A percentile compares a stretch with the other conserved stretches of the same genome.
Conservation (phyloP, 2,797 vertebrate genomes). For the Ctenopoma kingsleyae region DNA sequence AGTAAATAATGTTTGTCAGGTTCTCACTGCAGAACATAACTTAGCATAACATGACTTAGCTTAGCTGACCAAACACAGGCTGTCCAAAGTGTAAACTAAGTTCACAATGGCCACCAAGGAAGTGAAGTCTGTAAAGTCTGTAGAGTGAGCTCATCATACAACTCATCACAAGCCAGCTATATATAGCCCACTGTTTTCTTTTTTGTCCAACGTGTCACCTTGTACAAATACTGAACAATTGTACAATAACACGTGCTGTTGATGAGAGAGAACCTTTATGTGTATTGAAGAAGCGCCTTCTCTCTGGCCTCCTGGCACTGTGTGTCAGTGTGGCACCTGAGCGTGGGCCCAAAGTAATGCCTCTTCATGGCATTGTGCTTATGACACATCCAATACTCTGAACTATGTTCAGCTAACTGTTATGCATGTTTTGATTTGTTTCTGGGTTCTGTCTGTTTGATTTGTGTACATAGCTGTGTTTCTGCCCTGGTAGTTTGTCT, state of each 20-base stretch:
- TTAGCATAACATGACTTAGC: too few species aligned
- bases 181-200: slow-evolving; percentile 57
- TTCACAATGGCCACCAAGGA: slow-evolving; percentile 50
- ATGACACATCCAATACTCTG: slow-evolving; percentile 97
- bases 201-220: slow-evolving; percentile 51
- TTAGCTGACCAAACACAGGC: neutral
- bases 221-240: slow-evolving; percentile 37
- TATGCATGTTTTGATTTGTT: slow-evolving; percentile 83
- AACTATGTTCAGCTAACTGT: slow-evolving; percentile 98
- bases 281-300: slow-evolving; percentile 89
- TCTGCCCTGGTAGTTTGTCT: slow-evolving; percentile 17
- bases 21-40: neutral
- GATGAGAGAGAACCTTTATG: slow-evolving; percentile 57
- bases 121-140: neutral
- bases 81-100: neutral
- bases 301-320: slow-evolving; percentile 90
- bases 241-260: slow-evolving; percentile 50
- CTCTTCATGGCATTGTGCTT: slow-evolving; percentile 96
- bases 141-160: slow-evolving; percentile 32
- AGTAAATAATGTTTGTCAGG: neutral
- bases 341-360: slow-evolving; percentile 96
- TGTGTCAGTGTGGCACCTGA: slow-evolving; percentile 91
- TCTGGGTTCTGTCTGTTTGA: slow-evolving; percentile 49
- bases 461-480: slow-evolving; percentile 43
- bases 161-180: slow-evolving; percentile 60